Conservation (phyloP, 2,113 vertebrate species). For the Scartelaos histophorus region DNA sequence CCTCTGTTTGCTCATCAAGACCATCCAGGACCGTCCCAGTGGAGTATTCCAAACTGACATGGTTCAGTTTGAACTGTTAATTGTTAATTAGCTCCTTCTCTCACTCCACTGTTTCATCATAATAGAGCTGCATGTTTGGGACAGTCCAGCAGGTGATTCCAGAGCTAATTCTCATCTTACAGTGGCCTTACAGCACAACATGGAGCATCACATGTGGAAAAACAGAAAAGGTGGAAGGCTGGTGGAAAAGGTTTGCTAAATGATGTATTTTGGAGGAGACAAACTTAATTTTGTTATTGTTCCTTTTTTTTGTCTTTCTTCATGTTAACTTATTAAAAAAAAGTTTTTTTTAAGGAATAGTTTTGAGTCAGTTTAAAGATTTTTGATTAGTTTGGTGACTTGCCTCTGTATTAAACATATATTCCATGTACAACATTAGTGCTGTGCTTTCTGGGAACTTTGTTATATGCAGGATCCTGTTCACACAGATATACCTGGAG, state of each 20-base stretch:
- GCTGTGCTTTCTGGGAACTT: not conserved
- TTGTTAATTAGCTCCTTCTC: not conserved
- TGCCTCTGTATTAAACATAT: too few relatives aligned
- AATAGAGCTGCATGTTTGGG: not conserved
- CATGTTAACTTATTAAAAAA: too few relatives aligned
- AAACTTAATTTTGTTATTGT: too few relatives aligned
- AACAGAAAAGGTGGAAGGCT: not conserved
- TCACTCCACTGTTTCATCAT: not conserved
- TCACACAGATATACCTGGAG: not conserved
- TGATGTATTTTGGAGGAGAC: too few relatives aligned
- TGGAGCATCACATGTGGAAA: conserved; percentile 22
- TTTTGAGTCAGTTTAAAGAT: too few relatives aligned
- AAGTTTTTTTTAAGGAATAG: too few relatives aligned
- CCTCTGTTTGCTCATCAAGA: conserved; percentile 42
- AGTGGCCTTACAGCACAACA: not conserved
- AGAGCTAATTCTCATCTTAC: not conserved
- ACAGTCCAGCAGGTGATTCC: not conserved
- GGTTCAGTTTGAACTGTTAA: not conserved
- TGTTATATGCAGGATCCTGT: not conserved
- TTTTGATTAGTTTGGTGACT: not conserved
- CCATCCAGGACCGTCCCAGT: conserved; percentile 25
- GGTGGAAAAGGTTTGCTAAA: too few relatives aligned
- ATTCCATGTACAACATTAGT: not conserved
- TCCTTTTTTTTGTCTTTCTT: too few relatives aligned
- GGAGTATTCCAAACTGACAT: not conserved